Conservation (phyloP, 2,888 invertebrate species). For the Bruchidius siliquastri region DNA sequence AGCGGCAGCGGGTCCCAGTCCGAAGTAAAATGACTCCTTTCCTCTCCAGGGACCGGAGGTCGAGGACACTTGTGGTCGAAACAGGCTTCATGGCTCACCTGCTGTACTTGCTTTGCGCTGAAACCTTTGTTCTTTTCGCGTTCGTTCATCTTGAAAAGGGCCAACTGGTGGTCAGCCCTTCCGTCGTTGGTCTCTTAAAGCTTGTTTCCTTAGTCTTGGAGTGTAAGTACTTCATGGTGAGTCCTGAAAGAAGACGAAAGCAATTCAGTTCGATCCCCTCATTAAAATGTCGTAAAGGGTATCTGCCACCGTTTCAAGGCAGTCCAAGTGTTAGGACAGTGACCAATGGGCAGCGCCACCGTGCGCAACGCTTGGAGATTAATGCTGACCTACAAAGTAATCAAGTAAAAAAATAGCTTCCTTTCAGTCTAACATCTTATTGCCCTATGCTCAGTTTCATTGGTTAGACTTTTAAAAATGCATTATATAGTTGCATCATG, state of each 20-base stretch:
- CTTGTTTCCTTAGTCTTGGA: background rate
- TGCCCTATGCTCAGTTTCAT: too few relatives aligned
- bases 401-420: too few relatives aligned
- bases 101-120: conserved; percentile 17
- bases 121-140: conserved; percentile 23
- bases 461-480: too few relatives aligned
- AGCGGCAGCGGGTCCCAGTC: conserved; percentile 34
- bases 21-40: conserved; percentile 46
- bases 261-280: background rate
- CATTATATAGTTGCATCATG: too few relatives aligned
- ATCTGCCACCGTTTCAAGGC: too few relatives aligned
- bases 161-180: conserved; percentile 12
- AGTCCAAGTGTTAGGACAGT: too few relatives aligned
- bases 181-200: background rate
- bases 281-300: too few relatives aligned
- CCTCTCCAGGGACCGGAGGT: conserved; percentile 80
- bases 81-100: conserved; percentile 34
- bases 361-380: too few relatives aligned
- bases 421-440: too few relatives aligned
- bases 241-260: conserved; percentile 29
- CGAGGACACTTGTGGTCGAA: conserved; percentile 66
- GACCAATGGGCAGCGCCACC: too few relatives aligned
- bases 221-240: conserved; percentile 34
- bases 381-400: too few relatives aligned
- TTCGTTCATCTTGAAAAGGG: conserved; percentile 37